These are phyloP conservation scores for Aselliscus stoliczkanus DNA, from an alignment of 2,797 vertebrate species.

Conservation along the genomic window DNA sequence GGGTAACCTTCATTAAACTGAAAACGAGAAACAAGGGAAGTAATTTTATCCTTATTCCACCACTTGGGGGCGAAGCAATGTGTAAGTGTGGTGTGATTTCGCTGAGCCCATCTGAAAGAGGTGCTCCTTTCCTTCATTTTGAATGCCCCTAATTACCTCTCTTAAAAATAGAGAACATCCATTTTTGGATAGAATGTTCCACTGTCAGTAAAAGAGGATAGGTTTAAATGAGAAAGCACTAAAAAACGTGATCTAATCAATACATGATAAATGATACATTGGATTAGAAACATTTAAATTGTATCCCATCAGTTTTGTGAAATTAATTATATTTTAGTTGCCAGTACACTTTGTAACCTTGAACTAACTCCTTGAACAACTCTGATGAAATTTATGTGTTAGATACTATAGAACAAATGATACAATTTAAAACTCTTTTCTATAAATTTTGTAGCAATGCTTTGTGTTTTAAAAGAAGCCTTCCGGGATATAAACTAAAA, in stretches of 20 bases:
- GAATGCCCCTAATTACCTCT: not conserved
- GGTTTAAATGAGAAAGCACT: not conserved
- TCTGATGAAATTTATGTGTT: not conserved
- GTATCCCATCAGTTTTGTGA: not conserved
- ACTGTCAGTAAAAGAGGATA: not conserved
- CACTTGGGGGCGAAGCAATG: not conserved
- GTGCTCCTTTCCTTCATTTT: not conserved
- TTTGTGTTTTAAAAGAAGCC: not conserved
- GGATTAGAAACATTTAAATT: not conserved
- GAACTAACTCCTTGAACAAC: not conserved
- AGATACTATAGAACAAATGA: not conserved
- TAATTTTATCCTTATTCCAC: not conserved
- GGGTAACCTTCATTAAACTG: not conserved
- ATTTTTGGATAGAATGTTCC: not conserved
- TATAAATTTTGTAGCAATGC: not conserved
- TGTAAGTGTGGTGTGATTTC: not conserved
- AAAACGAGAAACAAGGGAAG: not conserved
- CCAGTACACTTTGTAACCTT: not conserved
- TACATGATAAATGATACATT: not conserved
- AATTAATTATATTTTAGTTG: conserved; percentile 1
- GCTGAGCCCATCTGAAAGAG: not conserved
- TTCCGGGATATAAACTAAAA: not conserved
- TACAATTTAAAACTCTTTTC: not conserved
- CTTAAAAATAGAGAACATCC: not conserved
- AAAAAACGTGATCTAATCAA: not conserved